Evolutionary conservation across 1,140 invertebrate genomes (phyloP).

Genomic region (Philopotamus ludificatus): DNA sequence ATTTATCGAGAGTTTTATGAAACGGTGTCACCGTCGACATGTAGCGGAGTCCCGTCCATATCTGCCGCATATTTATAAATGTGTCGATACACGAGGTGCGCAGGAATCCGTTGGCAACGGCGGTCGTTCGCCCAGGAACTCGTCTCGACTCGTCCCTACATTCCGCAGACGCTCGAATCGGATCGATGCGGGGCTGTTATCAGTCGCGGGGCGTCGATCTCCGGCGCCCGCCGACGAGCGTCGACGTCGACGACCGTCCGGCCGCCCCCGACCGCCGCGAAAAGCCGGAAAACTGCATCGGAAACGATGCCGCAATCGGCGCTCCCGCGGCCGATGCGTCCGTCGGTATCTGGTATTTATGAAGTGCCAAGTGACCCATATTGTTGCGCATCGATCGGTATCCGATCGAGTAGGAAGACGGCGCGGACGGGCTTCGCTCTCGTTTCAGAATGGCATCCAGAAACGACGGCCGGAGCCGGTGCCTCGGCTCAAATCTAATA

Average conservation of each 20-base stretch:
- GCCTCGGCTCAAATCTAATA: slow-evolving; percentile 31
- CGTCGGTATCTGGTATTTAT: too few relatives aligned
- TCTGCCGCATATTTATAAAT: slow-evolving; percentile 15
- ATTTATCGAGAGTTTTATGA: too few relatives aligned
- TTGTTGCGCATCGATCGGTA: too few relatives aligned
- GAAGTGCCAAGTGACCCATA: too few relatives aligned
- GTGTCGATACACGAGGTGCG: neutral
- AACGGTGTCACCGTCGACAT: neutral
- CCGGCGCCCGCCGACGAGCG: neutral
- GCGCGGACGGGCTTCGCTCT: too few relatives aligned
- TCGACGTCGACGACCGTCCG: neutral
- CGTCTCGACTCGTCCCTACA: slow-evolving; percentile 30
- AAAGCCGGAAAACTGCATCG: too few relatives aligned
- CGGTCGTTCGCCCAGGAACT: slow-evolving; percentile 27
- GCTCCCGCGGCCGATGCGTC: too few relatives aligned
- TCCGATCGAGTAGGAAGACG: too few relatives aligned
- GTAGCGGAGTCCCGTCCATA: slow-evolving; percentile 2
- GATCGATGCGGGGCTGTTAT: slow-evolving; percentile 14
- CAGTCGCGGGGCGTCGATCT: slow-evolving; percentile 4
- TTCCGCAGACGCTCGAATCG: slow-evolving; percentile 12
- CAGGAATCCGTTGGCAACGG: slow-evolving; percentile 11
- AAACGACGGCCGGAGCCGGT: too few relatives aligned
- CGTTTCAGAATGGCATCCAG: too few relatives aligned
- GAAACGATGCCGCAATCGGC: too few relatives aligned
- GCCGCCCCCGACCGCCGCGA: too few relatives aligned